phyloP scores from a whole-genome alignment of 2,888 invertebrate genomes.

The Sceliomorpha sp. region DNA sequence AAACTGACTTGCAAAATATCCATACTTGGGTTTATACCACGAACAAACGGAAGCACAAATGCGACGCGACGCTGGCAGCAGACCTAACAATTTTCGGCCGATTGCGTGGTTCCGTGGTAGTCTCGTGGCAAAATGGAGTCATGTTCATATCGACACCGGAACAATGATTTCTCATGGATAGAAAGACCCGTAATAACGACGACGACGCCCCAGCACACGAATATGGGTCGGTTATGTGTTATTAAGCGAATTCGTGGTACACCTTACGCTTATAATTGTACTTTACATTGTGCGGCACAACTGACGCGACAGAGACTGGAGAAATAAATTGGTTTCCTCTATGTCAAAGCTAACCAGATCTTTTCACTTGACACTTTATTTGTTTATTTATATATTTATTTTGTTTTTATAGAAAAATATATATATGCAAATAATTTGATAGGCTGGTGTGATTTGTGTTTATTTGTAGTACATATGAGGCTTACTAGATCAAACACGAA shows the following conservation, averaged over 20 bases:
- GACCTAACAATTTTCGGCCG: constrained; percentile 48
- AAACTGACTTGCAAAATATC: constrained; percentile 45
- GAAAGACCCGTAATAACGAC: constrained; percentile 38
- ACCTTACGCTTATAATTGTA: constrained; percentile 39
- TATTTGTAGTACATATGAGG: too few relatives aligned
- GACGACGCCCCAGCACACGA: constrained; percentile 34
- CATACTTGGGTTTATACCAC: constrained; percentile 39
- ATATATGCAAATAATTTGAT: too few relatives aligned
- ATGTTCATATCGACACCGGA: constrained; percentile 45
- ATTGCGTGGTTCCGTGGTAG: constrained; percentile 37
- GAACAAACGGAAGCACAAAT: constrained; percentile 44
- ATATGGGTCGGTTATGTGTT: constrained; percentile 32
- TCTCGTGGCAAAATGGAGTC: constrained; percentile 40
- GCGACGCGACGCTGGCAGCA: constrained; percentile 30
- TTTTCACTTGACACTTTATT: too few relatives aligned
- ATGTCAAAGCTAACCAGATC: not conserved
- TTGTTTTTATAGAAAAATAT: too few relatives aligned
- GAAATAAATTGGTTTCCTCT: constrained; percentile 15
- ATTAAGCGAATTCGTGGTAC: constrained; percentile 37
- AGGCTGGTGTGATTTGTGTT: too few relatives aligned
- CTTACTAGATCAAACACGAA: too few relatives aligned
- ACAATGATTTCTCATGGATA: constrained; percentile 39
- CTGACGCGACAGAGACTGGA: constrained; percentile 43
- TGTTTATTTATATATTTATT: too few relatives aligned
- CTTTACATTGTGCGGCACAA: constrained; percentile 38